Base-by-base conservation (phyloP, 2,888 invertebrate species). In the Dynastes tityus region DNA sequence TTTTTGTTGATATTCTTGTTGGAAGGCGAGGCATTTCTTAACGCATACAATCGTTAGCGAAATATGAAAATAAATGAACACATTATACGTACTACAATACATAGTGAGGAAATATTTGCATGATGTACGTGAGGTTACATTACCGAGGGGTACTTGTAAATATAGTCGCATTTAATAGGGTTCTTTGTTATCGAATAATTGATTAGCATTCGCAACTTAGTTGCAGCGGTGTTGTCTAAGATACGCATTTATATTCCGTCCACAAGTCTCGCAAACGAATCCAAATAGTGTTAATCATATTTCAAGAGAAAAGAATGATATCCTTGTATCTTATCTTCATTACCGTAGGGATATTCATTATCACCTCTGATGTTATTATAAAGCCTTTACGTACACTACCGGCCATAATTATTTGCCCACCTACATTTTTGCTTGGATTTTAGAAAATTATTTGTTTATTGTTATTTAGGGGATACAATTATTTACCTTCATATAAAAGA, bases 31-130 rank as follows among this genome's bases (percentile, higher is more conserved):
- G 16, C 16, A 55, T 53, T 71, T 65, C 29, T 55, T 49, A 45
- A 16, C 53, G 37, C 16, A 29, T 37, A 37, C 37, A 53, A 71
- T 55, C 71, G 71, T 71, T 71, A 58, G 55, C 40, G 32, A 16
- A 55, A 71, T 55, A 71, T 71, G 55, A 55, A 71, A 71, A 71
- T 71, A 71, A 71, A 71, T 55, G 71, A 71, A 71, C 55, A 55
- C 55, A 71, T 71, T 71, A 71, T 40, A 71, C 32, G 71, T 55
- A 71, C 71, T 53, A 71, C 55, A 55, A 71, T 71, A 40, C 53
- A 71, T 55, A 32, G 37, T 55, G 1, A 32, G 32, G 53, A 55
- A 71, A 71, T 71, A 71, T 71, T 71, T 71, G 55, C 71, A 71
- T 55, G 55, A 16, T 29, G 49, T 37, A 71, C 32, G 55, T n/a